A percentile compares a stretch with the other conserved stretches of the same genome.
These are phyloP conservation scores for Saimiri boliviensis DNA, from an alignment of 2,113 vertebrate species.

Conservation along the genomic window DNA sequence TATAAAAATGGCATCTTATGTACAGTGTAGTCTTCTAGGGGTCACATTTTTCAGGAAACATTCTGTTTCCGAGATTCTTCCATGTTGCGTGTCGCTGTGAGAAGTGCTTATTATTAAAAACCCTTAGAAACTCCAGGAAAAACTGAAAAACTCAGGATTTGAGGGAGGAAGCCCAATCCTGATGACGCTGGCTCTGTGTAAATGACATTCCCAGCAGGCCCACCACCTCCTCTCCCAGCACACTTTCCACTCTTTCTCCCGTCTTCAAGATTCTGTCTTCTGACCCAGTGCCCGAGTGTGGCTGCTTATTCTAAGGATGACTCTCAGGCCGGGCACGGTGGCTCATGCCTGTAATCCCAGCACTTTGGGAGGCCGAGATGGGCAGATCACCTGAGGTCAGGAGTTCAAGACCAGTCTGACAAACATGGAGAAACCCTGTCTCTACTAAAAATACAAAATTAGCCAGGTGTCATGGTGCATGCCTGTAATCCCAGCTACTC, in stretches of 20 bases:
- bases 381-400: too few species aligned
- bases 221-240: not conserved
- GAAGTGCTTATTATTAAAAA: constrained; percentile 15
- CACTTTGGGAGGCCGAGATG: too few species aligned
- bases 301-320: not conserved
- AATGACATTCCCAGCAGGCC: not conserved
- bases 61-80: not conserved
- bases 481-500: too few species aligned
- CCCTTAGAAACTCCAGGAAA: not conserved
- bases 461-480: too few species aligned
- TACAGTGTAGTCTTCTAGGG: not conserved
- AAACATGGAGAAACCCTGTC: too few species aligned
- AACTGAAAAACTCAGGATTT: not conserved
- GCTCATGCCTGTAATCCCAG: too few species aligned
- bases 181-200: not conserved
- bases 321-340: not conserved
- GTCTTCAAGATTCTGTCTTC: not conserved
- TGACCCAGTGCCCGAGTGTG: not conserved
- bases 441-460: too few species aligned
- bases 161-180: not conserved
- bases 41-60: not conserved
- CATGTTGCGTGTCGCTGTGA: not conserved
- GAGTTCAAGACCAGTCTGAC: too few species aligned
- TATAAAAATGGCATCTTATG: not conserved
- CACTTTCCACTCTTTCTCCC: not conserved